phyloP scores from a whole-genome alignment of 2,797 vertebrate species.

The Adrianichthys oophorus region DNA sequence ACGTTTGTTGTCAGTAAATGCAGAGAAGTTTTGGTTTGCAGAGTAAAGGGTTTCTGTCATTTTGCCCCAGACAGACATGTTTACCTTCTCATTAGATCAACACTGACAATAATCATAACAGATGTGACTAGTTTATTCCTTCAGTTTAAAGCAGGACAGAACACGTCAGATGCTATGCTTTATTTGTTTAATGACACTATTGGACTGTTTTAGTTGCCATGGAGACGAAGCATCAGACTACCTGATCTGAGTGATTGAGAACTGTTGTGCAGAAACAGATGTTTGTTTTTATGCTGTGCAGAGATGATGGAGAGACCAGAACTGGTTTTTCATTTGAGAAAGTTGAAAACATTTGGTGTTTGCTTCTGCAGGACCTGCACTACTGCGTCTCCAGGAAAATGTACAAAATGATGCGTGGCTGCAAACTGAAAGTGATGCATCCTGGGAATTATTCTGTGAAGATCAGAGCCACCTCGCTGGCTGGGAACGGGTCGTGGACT shows the following conservation, averaged over 20 bases:
- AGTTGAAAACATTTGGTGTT: neutral
- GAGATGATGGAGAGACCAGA: constrained; percentile 1
- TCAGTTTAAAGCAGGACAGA: neutral
- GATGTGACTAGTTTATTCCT: no score
- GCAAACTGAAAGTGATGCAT: constrained; percentile 83
- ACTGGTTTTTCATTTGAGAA: neutral
- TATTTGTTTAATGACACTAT: constrained; percentile 36
- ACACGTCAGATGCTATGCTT: constrained; percentile 7
- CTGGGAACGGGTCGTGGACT: constrained; percentile 96
- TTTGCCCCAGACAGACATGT: constrained; percentile 9
- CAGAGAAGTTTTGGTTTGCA: neutral
- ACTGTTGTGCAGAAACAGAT: neutral
- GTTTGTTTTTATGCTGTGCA: neutral
- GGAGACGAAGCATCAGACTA: constrained; percentile 39
- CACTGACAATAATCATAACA: no score
- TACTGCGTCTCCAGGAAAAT: constrained; percentile 89
- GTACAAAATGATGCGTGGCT: constrained; percentile 80
- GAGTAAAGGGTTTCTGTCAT: constrained; percentile 24
- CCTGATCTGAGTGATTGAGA: neutral
- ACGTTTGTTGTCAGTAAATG: constrained; percentile 10
- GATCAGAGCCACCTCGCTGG: constrained; percentile 90
- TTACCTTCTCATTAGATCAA: neutral
- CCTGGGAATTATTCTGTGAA: constrained; percentile 93
- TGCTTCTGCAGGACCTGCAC: constrained; percentile 81
- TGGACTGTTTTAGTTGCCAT: constrained; percentile 55